A percentile compares a stretch with the other conserved stretches of the same genome.
Conservation (phyloP, 2,797 vertebrate species). For the Ptychobarbus kaznakovi region DNA sequence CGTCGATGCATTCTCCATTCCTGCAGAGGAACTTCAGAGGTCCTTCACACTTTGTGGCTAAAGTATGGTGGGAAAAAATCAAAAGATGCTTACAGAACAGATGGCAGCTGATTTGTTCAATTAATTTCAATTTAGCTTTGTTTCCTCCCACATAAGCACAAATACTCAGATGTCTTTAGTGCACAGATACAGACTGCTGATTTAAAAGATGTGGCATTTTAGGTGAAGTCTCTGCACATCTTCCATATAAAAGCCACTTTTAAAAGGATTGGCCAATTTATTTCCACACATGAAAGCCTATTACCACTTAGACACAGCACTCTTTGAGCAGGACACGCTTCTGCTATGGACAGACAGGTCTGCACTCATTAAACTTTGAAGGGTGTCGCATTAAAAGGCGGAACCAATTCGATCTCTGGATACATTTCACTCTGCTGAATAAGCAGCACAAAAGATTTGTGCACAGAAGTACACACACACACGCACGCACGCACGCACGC, state of each 20-base stretch:
- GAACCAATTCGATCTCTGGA: background rate
- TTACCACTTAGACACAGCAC: conserved; percentile 13
- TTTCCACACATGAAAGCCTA: conserved; percentile 30
- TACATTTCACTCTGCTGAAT: conserved; percentile 34
- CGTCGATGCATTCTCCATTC: conserved; percentile 95
- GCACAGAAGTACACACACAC: background rate
- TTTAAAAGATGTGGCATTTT: conserved; percentile 14
- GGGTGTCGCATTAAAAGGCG: conserved; percentile 28
- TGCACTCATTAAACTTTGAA: conserved; percentile 32
- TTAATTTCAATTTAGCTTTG: conserved; percentile 1
- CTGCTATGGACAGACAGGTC: conserved; percentile 10
- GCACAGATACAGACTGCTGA: background rate
- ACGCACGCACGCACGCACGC: conserved; percentile 28
- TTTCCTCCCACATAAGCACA: conserved; percentile 6
- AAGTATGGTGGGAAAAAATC: background rate
- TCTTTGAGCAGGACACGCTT: conserved; percentile 27
- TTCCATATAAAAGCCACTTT: conserved; percentile 1
- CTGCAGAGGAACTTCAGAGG: conserved; percentile 94
- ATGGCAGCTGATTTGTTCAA: background rate
- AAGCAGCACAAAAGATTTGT: conserved; percentile 15
- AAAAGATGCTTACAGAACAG: conserved; percentile 19
- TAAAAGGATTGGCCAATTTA: conserved; percentile 16
- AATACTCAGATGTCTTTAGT: background rate
- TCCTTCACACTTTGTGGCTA: conserved; percentile 91
- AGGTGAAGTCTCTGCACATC: background rate